Conservation (phyloP, 2,113 vertebrate genomes). For the Abramis brama region DNA sequence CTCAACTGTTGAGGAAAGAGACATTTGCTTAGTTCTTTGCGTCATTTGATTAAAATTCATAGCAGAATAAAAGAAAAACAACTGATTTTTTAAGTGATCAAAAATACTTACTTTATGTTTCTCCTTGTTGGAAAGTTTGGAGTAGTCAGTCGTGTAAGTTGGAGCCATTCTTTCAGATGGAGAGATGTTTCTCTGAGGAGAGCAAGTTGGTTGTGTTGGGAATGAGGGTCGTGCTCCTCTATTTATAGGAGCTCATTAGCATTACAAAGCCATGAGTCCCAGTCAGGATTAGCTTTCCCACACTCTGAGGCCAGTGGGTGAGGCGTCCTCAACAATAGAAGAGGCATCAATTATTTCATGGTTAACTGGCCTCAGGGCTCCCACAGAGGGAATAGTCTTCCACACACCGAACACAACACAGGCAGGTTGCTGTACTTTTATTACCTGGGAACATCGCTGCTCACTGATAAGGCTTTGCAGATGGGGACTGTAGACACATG, state of each 20-base stretch:
- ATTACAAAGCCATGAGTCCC: constrained; percentile 74
- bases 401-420: constrained; percentile 56
- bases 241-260: constrained; percentile 71
- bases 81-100: background rate
- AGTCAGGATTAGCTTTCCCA: constrained; percentile 72
- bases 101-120: constrained; percentile 68
- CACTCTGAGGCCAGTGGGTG: constrained; percentile 68
- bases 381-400: constrained; percentile 48
- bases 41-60: background rate
- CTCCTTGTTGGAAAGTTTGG: constrained; percentile 65
- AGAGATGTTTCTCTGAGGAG: constrained; percentile 57
- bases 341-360: constrained; percentile 71
- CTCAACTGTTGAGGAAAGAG: constrained; percentile 64
- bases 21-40: constrained; percentile 38
- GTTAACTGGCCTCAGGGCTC: constrained; percentile 63
- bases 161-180: constrained; percentile 63
- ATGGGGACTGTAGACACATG: constrained; percentile 40
- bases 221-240: constrained; percentile 55
- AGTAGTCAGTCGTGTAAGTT: constrained; percentile 46
- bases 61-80: background rate
- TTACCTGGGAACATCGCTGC: constrained; percentile 66
- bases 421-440: constrained; percentile 64
- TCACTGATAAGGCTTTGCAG: constrained; percentile 58
- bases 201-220: constrained; percentile 57
- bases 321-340: constrained; percentile 64